These are phyloP conservation scores for Pseudococcus viburni DNA, from an alignment of 2,888 invertebrate species.

Conservation along the genomic window DNA sequence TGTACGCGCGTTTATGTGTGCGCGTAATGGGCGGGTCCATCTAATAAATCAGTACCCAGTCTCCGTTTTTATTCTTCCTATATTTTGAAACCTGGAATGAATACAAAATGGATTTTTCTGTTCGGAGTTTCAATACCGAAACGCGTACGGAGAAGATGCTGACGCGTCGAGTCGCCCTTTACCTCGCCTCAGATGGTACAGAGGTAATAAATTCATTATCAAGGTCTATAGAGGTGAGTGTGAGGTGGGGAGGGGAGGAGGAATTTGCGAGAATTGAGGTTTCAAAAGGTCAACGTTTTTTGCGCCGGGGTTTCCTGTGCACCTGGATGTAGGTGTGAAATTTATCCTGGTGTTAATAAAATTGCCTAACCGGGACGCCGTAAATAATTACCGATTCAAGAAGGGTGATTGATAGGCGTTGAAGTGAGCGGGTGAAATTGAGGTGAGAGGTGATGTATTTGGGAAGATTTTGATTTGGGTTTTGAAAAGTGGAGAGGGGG, in stretches of 20 bases:
- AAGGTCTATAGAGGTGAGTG: not conserved
- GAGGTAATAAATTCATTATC: conserved; percentile 51
- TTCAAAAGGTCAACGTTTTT: conserved; percentile 17
- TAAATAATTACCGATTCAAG: not conserved
- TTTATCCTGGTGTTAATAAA: not conserved
- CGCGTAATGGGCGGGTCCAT: conserved; percentile 61
- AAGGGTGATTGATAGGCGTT: not conserved
- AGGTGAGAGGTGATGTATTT: not conserved
- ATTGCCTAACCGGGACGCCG: not conserved
- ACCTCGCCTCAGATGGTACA: not conserved
- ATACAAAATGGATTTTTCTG: conserved; percentile 56
- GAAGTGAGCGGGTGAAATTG: not conserved
- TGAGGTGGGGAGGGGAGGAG: not conserved
- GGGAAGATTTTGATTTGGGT: not conserved
- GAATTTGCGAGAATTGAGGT: not conserved
- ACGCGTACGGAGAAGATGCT: not conserved
- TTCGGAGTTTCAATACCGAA: not conserved
- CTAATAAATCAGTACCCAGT: conserved; percentile 66
- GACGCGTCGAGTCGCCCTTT: not conserved
- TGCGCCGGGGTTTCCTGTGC: not conserved
- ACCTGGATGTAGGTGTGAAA: not conserved
- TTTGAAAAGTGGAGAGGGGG: too few species aligned
- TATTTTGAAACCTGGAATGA: conserved; percentile 60
- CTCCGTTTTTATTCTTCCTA: conserved; percentile 60
- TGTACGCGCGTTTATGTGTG: conserved; percentile 56